phyloP scores from a whole-genome alignment of 2,888 invertebrate genomes.

The Morpho achilles region DNA sequence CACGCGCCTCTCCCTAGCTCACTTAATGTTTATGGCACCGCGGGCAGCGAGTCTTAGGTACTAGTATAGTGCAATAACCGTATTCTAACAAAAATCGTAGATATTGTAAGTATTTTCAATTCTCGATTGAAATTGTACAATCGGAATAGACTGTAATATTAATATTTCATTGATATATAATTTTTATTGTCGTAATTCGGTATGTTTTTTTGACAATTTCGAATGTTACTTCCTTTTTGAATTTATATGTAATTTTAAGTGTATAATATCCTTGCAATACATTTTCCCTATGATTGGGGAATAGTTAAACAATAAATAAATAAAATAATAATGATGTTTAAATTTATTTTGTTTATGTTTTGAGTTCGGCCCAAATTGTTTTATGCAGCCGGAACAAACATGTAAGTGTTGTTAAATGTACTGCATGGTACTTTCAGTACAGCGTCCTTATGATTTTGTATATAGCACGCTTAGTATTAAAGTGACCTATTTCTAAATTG shows the following conservation, averaged over 20 bases:
- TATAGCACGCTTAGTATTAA: no score
- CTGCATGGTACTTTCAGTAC: slow-evolving; percentile 24
- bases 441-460: neutral
- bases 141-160: slow-evolving; percentile 73
- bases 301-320: slow-evolving; percentile 72
- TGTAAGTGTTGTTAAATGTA: slow-evolving; percentile 48
- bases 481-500: no score
- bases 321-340: slow-evolving; percentile 37
- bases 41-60: no score
- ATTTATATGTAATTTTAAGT: slow-evolving; percentile 70
- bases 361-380: slow-evolving; percentile 22
- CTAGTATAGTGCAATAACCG: slow-evolving; percentile 57
- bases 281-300: slow-evolving; percentile 54
- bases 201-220: slow-evolving; percentile 58
- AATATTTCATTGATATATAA: slow-evolving; percentile 45
- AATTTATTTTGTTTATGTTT: slow-evolving; percentile 30
- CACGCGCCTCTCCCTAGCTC: no score
- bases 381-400: slow-evolving; percentile 50
- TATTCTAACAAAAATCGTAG: slow-evolving; percentile 31
- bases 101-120: slow-evolving; percentile 59
- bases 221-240: slow-evolving; percentile 68
- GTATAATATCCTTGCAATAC: slow-evolving; percentile 64
- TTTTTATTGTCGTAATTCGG: slow-evolving; percentile 33
- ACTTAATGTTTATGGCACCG: no score
- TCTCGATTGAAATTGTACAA: slow-evolving; percentile 72